phyloP scores from a whole-genome alignment of 1,140 invertebrate genomes.

The Lasioglossum albipes region DNA sequence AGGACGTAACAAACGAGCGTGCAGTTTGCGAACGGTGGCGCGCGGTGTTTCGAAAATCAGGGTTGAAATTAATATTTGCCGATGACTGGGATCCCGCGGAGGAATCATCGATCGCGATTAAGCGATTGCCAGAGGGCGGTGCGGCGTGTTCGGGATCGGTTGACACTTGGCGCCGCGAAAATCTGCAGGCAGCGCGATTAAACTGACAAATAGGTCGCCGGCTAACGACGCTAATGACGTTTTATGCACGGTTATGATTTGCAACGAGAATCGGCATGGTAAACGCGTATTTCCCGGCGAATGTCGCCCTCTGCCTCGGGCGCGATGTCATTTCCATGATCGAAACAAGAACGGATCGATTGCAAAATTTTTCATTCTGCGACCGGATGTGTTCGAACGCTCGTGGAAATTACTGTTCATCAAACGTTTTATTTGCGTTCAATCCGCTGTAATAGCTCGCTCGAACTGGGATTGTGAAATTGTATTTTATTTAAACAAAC shows the following conservation, averaged over 20 bases:
- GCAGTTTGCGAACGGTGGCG: not conserved
- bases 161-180: not conserved
- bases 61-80: not conserved
- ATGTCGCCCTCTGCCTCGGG: not conserved
- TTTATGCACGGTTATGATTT: conserved; percentile 1
- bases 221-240: not conserved
- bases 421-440: no score
- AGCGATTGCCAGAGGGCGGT: not conserved
- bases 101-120: conserved; percentile 2
- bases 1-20: not conserved
- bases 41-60: not conserved
- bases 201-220: conserved; percentile 6
- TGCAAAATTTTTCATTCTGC: no score
- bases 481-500: no score
- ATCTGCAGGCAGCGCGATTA: conserved; percentile 1
- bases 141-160: not conserved
- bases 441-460: no score
- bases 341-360: not conserved
- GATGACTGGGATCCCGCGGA: not conserved
- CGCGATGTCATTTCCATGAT: not conserved
- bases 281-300: not conserved
- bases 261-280: not conserved
- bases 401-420: no score
- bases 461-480: no score
- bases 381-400: no score